These are phyloP conservation scores for Halesus radiatus DNA, from an alignment of 1,140 invertebrate species.

Conservation along the genomic window DNA sequence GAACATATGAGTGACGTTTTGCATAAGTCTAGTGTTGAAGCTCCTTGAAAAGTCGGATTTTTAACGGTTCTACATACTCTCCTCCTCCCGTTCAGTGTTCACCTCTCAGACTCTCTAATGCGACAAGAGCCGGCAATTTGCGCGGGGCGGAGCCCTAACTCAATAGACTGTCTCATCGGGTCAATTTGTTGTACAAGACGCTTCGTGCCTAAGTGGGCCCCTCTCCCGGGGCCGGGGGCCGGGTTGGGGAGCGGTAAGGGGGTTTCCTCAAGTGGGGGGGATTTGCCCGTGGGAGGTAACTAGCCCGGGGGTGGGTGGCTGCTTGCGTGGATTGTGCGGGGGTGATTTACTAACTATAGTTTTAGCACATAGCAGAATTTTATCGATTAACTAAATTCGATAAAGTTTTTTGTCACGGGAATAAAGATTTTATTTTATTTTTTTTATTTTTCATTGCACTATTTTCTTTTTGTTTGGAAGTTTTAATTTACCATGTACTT, in stretches of 20 bases:
- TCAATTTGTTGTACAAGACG: conserved; percentile 53
- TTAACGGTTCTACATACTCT: not conserved
- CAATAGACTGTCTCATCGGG: conserved; percentile 55
- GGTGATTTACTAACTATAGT: too few species aligned
- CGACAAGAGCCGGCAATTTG: conserved; percentile 19
- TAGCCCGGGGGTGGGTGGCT: not conserved
- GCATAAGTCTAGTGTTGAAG: not conserved
- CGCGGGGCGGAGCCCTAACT: conserved; percentile 46
- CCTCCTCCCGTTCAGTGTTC: not conserved
- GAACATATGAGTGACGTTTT: not conserved
- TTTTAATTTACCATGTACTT: too few species aligned
- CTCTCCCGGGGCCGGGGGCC: conserved; percentile 5
- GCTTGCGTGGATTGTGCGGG: not conserved
- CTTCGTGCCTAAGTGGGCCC: conserved; percentile 54
- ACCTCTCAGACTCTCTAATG: conserved; percentile 10
- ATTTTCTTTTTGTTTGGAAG: too few species aligned
- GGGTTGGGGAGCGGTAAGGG: not conserved
- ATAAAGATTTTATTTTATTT: too few species aligned
- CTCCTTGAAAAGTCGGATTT: not conserved
- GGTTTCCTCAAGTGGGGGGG: not conserved
- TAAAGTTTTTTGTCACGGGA: too few species aligned
- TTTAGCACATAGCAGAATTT: too few species aligned
- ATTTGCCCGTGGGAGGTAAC: not conserved
- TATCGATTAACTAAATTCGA: too few species aligned
- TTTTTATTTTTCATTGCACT: too few species aligned